Evolutionary conservation across 2,797 vertebrate genomes (phyloP), one percentile per base, ranked within the genome.

Genomic region (Micrastur ruficollis): DNA sequence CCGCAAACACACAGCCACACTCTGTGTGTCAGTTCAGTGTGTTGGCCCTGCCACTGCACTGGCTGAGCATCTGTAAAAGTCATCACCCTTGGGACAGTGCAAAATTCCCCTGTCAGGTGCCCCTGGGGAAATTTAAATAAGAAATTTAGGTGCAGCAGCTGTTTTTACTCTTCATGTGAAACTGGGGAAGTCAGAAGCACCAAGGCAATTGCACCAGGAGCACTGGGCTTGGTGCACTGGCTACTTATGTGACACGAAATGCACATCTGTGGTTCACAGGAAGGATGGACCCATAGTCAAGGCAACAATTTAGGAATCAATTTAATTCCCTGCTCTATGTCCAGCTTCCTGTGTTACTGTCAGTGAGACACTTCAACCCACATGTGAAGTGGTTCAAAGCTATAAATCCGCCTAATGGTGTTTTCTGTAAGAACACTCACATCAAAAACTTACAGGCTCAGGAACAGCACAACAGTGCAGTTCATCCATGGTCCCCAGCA

Each of bases 1-100:
- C 52, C 16, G 26, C 55, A 70, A 44, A 46, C 27, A 21, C 3
- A 0, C 14, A 12, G 63, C 36, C 8, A 0, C 2, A 2, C 4
- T 42, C 70, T 5, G 14, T 1, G 29, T 8, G 2, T 19, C 1
- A 0, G 12, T 5, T 36, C 44, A 27, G 13, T 0, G 6, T 4
- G 6, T 8, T 4, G 0, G 46, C 11, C 32, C 78, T 42, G 26
- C 16, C 56, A 42, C 36, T 5, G 1, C 14, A 19, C 49, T 65
- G 34, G 23, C 73, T 32, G 32, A 49, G 52, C 58, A 50, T 3
- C 74, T 87, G 55, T 61, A 18, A 22, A 49, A 71, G 27, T 12
- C 83, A 89, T 34, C 73, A 46, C 70, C 20, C 40, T 12, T 7
- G 70, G 81, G 53, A 84, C 40, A 29, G 56, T 1, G 8, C 76